Base-by-base conservation (phyloP, 2,888 invertebrate genomes). In the Hermaeophaga mercurialis region DNA sequence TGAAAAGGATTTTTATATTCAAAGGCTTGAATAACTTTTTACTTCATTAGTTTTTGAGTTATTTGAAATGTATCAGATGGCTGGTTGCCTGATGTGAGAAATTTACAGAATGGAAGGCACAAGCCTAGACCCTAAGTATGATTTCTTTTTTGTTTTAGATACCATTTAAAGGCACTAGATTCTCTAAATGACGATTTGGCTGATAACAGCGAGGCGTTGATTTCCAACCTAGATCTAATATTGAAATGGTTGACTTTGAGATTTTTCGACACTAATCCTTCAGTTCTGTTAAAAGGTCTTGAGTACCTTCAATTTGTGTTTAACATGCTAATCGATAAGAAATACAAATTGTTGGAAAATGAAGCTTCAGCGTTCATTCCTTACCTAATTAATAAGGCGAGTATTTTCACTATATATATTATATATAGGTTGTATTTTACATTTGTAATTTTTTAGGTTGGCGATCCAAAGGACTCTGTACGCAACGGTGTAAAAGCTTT, bases 191-290 rank as follows among this genome's bases (percentile, higher is more conserved):
- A 94, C 79, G 93, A 94, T 76, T 78, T 94, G 46, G 82, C 86
- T 2, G 85, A 84, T n/a, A 90, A 91, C 69, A 85, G 85, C 33
- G 84, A 87, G 67, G 89, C 94, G 0, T 82, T 96, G 34, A 85
- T 94, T 64, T 87, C 90, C 14, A 98, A 98, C 80, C 81, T 96
- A 59, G 99, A 99, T 81, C 80, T 99, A 59, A 89, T 99, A 52
- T 84, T 99, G 41, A 96, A 96, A 76, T 99, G 98, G 98, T 77
- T 96, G 67, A 96, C 97, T 0, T 80, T 99, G 41, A 83, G 98
- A 58, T 99, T 99, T 80, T 98, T 96, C 73, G 98, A 99, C 80
- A 99, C 98, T 17, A 99, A 99, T 81, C 97, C 98, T 7, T 95
- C 96, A 11, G 97, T 98, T 28, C 83, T 98, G 58, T 83, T 97